These are phyloP conservation scores for Lipophrys pholis DNA, from an alignment of 2,113 vertebrate species.

Conservation along the genomic window DNA sequence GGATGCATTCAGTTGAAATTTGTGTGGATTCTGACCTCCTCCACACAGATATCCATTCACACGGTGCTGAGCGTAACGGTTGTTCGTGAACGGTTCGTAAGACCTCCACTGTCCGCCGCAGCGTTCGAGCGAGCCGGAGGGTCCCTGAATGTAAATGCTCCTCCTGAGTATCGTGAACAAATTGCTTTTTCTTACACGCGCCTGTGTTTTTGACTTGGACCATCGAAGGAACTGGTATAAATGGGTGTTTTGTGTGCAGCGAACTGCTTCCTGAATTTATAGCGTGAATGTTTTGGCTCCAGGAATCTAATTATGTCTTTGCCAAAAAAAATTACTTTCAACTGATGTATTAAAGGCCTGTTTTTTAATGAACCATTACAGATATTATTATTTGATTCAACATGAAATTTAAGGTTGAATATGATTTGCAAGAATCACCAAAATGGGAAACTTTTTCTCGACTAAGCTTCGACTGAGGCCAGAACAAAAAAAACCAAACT, in stretches of 20 bases:
- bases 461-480: neutral
- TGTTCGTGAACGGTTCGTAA: constrained; percentile 52
- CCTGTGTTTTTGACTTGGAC: constrained; percentile 17
- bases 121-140: constrained; percentile 26
- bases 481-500: constrained; percentile 32
- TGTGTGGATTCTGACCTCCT: constrained; percentile 80
- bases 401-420: neutral
- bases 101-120: constrained; percentile 48
- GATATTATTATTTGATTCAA: neutral
- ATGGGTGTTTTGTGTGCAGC: constrained; percentile 13
- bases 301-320: neutral
- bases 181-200: constrained; percentile 41
- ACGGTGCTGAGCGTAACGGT: constrained; percentile 49
- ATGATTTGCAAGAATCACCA: neutral
- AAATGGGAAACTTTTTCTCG: constrained; percentile 33
- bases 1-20: constrained; percentile 88
- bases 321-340: neutral
- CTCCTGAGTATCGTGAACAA: constrained; percentile 46
- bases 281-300: neutral
- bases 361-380: neutral
- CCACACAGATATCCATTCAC: constrained; percentile 78
- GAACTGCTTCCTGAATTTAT: constrained; percentile 12
- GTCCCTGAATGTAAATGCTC: constrained; percentile 50
- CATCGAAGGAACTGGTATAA: constrained; percentile 25
- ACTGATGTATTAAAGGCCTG: neutral